Base-by-base conservation (phyloP, 2,888 invertebrate species). In the Myopa testacea region DNA sequence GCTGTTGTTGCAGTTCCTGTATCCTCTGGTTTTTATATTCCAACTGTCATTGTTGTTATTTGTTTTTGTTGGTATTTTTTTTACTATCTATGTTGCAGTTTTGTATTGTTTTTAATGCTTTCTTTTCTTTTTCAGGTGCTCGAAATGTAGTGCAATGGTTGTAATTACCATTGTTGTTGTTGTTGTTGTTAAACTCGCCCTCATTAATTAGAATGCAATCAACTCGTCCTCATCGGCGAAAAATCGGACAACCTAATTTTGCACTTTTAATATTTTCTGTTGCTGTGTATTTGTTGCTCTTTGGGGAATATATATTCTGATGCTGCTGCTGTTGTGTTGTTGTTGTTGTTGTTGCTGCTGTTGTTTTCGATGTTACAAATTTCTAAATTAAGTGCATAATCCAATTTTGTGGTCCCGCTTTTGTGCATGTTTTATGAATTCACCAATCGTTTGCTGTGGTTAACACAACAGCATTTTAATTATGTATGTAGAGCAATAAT, bases 41-140 rank as follows among this genome's bases (percentile, higher is more conserved):
- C n/a, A 14, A 58, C 12, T 58, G 3, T 58, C 12, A 16, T n/a
- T 58, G 16, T 16, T n/a, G 58, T 58, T 58, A n/a, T 58, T 58
- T 70, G 68, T 72, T 69, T 69, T 67, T 75, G 73, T 73, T 79
- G 75, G 70, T 75, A 60, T 40, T 12, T 50, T 75, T 71, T 67
- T 50, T 58, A 68, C 73, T 62, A 50, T 76, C 65, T 10, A 10
- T 67, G 62, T 78, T 37, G 58, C 40, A 19, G 78, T 63, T 55
- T 60, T 69, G 8, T 34, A 60, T 26, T 75, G 70, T 34, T 73
- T 73, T 65, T 67, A 6, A 45, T 3, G 45, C 10, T 8, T 45
- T 40, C 8, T 40, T 45, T 45, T 45, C 3, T 45, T 10, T 10
- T 1, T 45, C 45, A 45, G 45, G 6, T 45, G 45, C 45, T 6